Conservation (phyloP, 2,888 invertebrate genomes). For the Spialia ferax region DNA sequence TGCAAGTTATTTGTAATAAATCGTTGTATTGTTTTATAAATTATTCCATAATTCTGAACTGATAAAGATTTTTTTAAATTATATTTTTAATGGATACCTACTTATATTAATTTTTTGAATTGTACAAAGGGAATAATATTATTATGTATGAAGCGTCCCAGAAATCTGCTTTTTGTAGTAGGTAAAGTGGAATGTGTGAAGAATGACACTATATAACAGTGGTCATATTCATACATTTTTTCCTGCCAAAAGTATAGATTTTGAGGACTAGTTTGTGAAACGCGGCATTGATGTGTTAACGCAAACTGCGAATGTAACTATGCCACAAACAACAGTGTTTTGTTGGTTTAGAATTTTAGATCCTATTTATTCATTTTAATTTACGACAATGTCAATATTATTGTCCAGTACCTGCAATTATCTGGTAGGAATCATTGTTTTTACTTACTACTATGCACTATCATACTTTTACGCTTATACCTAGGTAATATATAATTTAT, state of each 20-base stretch:
- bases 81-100: slow-evolving; percentile 26
- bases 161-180: neutral
- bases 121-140: neutral
- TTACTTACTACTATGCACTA: slow-evolving; percentile 1
- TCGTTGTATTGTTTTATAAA: slow-evolving; percentile 30
- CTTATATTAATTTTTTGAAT: slow-evolving; percentile 20
- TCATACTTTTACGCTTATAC: slow-evolving; percentile 22
- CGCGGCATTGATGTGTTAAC: slow-evolving; percentile 5
- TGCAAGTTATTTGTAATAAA: slow-evolving; percentile 34
- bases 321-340: slow-evolving; percentile 3
- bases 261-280: neutral
- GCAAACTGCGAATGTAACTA: slow-evolving; percentile 29
- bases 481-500: slow-evolving; percentile 4
- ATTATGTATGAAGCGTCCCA: neutral
- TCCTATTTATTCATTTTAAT: slow-evolving; percentile 2
- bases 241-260: neutral
- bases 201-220: neutral
- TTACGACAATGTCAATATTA: neutral
- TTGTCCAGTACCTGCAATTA: neutral
- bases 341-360: slow-evolving; percentile 7
- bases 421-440: neutral
- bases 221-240: neutral
- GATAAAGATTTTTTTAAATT: slow-evolving; percentile 15
- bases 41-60: slow-evolving; percentile 20
- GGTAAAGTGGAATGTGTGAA: neutral